Percentiles rank a stretch among this genome's conserved stretches.
These are phyloP conservation scores for Zelostemma sp. DNA, from an alignment of 1,140 invertebrate species.

Conservation along the genomic window DNA sequence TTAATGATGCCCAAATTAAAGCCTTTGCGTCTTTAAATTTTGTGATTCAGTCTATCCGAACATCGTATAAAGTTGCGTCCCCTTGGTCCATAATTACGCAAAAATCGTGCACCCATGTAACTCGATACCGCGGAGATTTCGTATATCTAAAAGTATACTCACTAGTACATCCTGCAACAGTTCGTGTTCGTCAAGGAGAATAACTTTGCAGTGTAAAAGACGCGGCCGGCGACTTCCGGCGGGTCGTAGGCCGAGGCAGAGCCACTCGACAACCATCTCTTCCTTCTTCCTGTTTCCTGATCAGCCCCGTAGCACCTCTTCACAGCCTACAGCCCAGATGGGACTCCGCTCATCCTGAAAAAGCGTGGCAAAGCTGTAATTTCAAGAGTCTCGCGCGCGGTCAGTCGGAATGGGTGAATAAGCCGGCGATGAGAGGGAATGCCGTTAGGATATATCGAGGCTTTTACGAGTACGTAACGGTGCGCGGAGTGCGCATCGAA, in stretches of 20 bases:
- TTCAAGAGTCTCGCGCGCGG: conserved; percentile 7
- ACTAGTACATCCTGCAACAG: conserved; percentile 76
- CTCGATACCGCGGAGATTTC: too few relatives aligned
- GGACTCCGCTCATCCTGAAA: conserved; percentile 52
- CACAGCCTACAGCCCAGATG: conserved; percentile 4
- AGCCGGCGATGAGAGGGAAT: neutral
- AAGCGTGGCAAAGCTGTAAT: conserved; percentile 22
- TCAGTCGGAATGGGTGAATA: neutral
- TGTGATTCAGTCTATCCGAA: too few relatives aligned
- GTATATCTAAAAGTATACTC: conserved; percentile 53
- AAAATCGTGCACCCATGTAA: too few relatives aligned
- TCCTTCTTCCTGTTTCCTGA: conserved; percentile 14
- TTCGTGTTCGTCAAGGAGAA: conserved; percentile 75
- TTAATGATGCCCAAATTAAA: too few relatives aligned
- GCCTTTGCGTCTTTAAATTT: too few relatives aligned
- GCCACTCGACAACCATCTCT: conserved; percentile 68
- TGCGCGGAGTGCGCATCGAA: conserved; percentile 21
- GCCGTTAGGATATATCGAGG: conserved; percentile 12
- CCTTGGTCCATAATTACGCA: too few relatives aligned
- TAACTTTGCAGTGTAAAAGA: conserved; percentile 75
- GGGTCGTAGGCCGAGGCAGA: conserved; percentile 67
- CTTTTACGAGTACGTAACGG: conserved; percentile 17
- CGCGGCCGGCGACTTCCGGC: conserved; percentile 72
- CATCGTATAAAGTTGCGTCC: too few relatives aligned
- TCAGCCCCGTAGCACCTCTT: conserved; percentile 19